phyloP scores from a whole-genome alignment of 2,888 invertebrate genomes.

The Ecdyonurus torrentis region DNA sequence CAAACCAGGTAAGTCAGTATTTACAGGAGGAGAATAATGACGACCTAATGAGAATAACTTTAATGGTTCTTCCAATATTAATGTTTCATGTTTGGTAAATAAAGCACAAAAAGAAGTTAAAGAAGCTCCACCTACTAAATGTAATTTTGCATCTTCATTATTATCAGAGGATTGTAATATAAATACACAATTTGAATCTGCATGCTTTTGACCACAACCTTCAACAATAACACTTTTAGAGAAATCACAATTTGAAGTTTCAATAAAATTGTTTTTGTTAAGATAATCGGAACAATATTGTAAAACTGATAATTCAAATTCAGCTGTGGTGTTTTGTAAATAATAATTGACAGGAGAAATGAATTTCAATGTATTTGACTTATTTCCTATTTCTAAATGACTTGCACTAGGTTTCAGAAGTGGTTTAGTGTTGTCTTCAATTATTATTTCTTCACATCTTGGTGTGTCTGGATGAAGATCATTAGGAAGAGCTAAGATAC shows the following conservation, averaged over 20 bases:
- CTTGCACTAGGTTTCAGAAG: conserved; percentile 22
- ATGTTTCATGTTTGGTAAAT: conserved; percentile 46
- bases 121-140: conserved; percentile 59
- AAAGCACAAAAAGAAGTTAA: conserved; percentile 56
- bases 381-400: conserved; percentile 38
- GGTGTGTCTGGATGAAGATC: conserved; percentile 46
- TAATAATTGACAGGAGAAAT: conserved; percentile 41
- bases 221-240: conserved; percentile 55
- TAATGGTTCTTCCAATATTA: conserved; percentile 44
- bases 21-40: conserved; percentile 38
- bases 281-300: conserved; percentile 33
- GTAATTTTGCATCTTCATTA: conserved; percentile 38
- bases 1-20: conserved; percentile 30
- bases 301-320: conserved; percentile 47
- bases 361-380: conserved; percentile 37
- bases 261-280: conserved; percentile 34
- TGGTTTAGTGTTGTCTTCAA: conserved; percentile 21
- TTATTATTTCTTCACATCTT: conserved; percentile 18
- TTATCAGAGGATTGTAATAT: conserved; percentile 39
- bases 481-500: conserved; percentile 53
- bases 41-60: conserved; percentile 53
- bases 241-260: conserved; percentile 64
- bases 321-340: conserved; percentile 46
- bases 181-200: conserved; percentile 36
- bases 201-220: conserved; percentile 45